Base-by-base conservation (phyloP, 1,140 invertebrate species). In the Oryctes rhinoceros region DNA sequence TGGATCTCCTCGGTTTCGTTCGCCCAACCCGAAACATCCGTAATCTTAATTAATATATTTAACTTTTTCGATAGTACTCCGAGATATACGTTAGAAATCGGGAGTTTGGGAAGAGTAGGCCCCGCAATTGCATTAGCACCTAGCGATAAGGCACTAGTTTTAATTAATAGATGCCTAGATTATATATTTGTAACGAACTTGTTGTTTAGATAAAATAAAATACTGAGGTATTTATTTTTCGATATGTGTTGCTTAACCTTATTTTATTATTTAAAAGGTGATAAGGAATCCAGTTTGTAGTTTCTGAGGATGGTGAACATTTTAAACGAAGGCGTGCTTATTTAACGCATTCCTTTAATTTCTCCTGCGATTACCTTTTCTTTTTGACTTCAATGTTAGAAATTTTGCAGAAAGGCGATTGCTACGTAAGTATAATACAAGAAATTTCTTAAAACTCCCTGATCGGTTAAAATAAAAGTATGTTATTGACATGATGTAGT, bases 231-330 rank as follows among this genome's bases (percentile, higher is more conserved):
- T 20, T 62, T 62, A 62, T 62, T 62, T 62, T 44, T 44, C 1
- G 9, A 44, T 44, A 44, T 44, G 39, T 44, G 39, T 44, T 44
- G 39, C 39, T 44, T 10, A 44, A 44, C 39, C 53, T 20, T 62
- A 62, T 62, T 62, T 62, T 62, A 62, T 5, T 18, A 62, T 20
- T 62, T 18, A 18, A 11, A 6, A 62, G 15, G 15, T 20, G 53
- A 62, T 62, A 62, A 62, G 15, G 53, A 62, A 62, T 62, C 53
- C 53, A 62, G 53, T 20, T 62, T 5, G 20, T 62, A 62, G 7
- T 18, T 62, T 18, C 20, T 7, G 15, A 7, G 53, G 53, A 5
- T 44, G 39, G 39, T 1, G 0, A 44, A 44, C 39, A 3, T 3
- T 44, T 3, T 3, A 44, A 4, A 3, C 5, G 39, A 10, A 44